phyloP scores from a whole-genome alignment of 2,888 invertebrate genomes.

The Drosophila diplacantha region DNA sequence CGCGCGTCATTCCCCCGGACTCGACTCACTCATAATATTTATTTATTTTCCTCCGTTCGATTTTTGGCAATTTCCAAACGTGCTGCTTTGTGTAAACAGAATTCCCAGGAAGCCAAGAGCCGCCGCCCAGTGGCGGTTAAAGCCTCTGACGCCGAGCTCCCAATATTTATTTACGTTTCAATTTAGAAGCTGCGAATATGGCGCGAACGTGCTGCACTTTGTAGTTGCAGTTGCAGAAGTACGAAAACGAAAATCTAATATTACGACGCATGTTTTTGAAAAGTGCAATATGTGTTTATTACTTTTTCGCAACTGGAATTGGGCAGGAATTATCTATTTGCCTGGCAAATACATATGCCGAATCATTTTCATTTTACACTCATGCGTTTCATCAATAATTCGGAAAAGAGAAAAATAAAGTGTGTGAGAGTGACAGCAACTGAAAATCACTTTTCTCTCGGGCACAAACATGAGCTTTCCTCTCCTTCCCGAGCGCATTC shows the following conservation, averaged over 20 bases:
- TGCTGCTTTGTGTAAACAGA: constrained; percentile 37
- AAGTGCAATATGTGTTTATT: constrained; percentile 50
- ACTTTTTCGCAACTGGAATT: constrained; percentile 22
- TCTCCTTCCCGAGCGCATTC: constrained; percentile 42
- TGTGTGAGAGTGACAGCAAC: constrained; percentile 17
- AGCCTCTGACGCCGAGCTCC: constrained; percentile 35
- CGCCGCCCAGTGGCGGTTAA: constrained; percentile 10
- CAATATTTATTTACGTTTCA: constrained; percentile 63
- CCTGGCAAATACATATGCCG: constrained; percentile 23
- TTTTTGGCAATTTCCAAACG: constrained; percentile 53
- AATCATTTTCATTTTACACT: constrained; percentile 28
- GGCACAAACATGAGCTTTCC: constrained; percentile 19
- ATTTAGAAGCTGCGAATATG: constrained; percentile 38
- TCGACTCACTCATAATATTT: constrained; percentile 45
- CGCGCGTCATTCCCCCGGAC: constrained; percentile 27
- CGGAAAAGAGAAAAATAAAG: constrained; percentile 31
- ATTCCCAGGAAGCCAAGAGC: not conserved
- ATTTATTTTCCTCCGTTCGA: constrained; percentile 52
- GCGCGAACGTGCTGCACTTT: constrained; percentile 48
- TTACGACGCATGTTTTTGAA: constrained; percentile 50
- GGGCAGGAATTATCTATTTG: constrained; percentile 32
- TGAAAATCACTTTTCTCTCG: constrained; percentile 43
- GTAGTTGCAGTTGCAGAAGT: not conserved
- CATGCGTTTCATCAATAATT: constrained; percentile 49
- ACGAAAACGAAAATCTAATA: constrained; percentile 17